Percentiles rank a stretch among this genome's conserved stretches.
These are phyloP conservation scores for Panopea generosa DNA, from an alignment of 2,888 invertebrate species.

Conservation along the genomic window DNA sequence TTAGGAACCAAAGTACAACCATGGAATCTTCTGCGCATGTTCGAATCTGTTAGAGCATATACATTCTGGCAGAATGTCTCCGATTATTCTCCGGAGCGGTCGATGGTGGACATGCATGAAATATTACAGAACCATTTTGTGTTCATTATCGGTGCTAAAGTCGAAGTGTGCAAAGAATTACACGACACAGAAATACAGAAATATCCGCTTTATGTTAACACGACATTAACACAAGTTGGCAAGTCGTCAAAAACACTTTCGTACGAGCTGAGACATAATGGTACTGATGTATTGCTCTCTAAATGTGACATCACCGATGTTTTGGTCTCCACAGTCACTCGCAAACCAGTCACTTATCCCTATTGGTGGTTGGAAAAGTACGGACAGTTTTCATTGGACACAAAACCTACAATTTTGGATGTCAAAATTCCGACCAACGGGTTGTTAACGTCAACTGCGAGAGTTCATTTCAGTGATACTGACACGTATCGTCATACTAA, in stretches of 20 bases:
- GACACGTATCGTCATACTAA: too few relatives aligned
- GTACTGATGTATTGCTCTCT: slow-evolving; percentile 4
- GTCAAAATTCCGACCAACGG: too few relatives aligned
- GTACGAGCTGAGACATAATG: slow-evolving; percentile 16
- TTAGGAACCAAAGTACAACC: neutral
- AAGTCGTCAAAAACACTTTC: slow-evolving; percentile 29
- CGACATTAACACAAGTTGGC: slow-evolving; percentile 21
- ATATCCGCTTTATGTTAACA: slow-evolving; percentile 14
- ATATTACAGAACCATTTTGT: neutral
- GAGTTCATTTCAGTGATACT: too few relatives aligned
- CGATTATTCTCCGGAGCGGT: neutral
- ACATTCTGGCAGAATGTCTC: neutral
- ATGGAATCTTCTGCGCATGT: neutral
- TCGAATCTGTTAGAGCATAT: neutral
- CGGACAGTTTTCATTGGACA: too few relatives aligned
- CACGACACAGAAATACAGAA: neutral
- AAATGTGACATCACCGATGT: slow-evolving; percentile 32
- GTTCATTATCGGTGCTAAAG: neutral
- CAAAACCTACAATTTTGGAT: too few relatives aligned
- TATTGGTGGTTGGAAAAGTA: slow-evolving; percentile 31
- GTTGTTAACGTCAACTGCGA: too few relatives aligned
- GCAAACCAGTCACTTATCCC: slow-evolving; percentile 16
- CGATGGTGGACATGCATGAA: neutral
- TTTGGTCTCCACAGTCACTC: slow-evolving; percentile 2
- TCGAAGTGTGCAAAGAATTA: neutral